A percentile compares a stretch with the other conserved stretches of the same genome.
Conservation (phyloP, 2,797 vertebrate genomes). For the Enteromius argenteus region DNA sequence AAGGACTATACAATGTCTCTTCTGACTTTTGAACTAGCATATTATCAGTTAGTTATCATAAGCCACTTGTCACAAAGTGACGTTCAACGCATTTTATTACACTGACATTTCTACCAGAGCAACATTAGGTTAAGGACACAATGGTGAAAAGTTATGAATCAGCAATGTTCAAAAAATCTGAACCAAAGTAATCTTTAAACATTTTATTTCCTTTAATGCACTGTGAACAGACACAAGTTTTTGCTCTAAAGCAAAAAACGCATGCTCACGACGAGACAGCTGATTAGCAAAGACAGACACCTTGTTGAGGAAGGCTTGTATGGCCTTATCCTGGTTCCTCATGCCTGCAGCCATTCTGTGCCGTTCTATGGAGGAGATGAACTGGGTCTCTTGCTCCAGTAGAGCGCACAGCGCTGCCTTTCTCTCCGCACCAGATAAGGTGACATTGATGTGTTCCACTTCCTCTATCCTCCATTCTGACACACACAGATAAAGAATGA, state of each 20-base stretch:
- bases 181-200: neutral
- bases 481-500: neutral
- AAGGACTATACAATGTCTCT: neutral
- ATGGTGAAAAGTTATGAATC: neutral
- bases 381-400: conserved; percentile 85
- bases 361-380: conserved; percentile 84
- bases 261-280: neutral
- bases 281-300: conserved; percentile 67
- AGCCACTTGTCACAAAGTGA: neutral
- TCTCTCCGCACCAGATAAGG: conserved; percentile 82
- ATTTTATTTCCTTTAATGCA: neutral
- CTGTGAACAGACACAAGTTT: neutral
- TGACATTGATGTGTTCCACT: conserved; percentile 75
- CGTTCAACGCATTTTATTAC: neutral
- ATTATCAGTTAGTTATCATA: conserved; percentile 28
- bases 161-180: neutral
- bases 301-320: conserved; percentile 85
- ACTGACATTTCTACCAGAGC: neutral
- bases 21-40: conserved; percentile 19
- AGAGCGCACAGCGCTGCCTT: conserved; percentile 88
- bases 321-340: conserved; percentile 73
- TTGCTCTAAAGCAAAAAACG: neutral
- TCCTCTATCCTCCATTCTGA: conserved; percentile 88
- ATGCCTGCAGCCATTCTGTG: conserved; percentile 72
- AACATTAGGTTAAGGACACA: neutral